Percentiles rank a stretch among this genome's conserved stretches.
Evolutionary conservation across 2,113 vertebrate species (phyloP).

Genomic region (Terrapene triunguis): DNA sequence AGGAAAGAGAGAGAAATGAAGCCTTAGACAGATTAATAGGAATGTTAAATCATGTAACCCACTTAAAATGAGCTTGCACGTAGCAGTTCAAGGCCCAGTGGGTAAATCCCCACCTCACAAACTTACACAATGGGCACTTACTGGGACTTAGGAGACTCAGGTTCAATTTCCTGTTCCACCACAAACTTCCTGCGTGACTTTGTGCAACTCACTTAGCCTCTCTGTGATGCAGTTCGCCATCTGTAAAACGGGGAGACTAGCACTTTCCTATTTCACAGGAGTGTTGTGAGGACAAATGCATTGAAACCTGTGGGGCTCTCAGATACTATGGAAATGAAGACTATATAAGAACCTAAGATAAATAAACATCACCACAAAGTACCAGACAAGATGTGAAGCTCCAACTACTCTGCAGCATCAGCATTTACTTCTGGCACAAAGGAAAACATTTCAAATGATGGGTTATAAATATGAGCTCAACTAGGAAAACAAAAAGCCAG

Average conservation of each 20-base stretch:
- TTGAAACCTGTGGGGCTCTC: not conserved
- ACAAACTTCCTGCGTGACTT: not conserved
- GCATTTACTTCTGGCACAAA: not conserved
- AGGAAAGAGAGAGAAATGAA: not conserved
- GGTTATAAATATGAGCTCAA: not conserved
- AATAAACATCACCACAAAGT: not conserved
- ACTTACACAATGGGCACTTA: not conserved
- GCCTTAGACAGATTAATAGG: not conserved
- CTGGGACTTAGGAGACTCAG: not conserved
- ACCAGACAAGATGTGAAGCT: accelerated
- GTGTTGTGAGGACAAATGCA: not conserved
- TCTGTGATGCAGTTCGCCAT: not conserved
- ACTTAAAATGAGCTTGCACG: not conserved
- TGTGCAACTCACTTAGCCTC: not conserved
- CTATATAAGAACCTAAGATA: not conserved
- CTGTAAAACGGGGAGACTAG: not conserved
- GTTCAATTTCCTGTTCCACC: constrained; percentile 17
- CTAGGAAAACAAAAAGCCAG: not conserved
- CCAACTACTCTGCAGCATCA: not conserved
- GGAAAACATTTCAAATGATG: not conserved
- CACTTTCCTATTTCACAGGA: not conserved
- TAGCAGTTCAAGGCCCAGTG: not conserved
- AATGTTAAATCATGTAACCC: not conserved
- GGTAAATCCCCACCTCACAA: not conserved
- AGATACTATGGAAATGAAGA: not conserved